phyloP scores from a whole-genome alignment of 2,888 invertebrate genomes.

The Ptilodon capucinus region DNA sequence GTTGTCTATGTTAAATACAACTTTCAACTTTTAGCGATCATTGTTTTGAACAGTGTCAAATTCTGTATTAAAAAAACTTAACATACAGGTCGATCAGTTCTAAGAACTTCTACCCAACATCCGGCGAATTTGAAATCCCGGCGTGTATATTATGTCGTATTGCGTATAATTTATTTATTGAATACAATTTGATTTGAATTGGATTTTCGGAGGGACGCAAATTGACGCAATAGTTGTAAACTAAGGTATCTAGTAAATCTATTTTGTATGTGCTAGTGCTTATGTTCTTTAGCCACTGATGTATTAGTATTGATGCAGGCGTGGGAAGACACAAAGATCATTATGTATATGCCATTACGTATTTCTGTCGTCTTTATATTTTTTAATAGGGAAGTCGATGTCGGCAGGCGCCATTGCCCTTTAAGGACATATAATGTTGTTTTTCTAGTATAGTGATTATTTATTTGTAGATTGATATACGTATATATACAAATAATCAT shows the following conservation, averaged over 20 bases:
- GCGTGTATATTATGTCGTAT: too few relatives aligned
- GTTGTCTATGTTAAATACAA: too few relatives aligned
- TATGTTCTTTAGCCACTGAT: conserved; percentile 1
- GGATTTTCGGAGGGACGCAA: too few relatives aligned
- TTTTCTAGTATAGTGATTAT: conserved; percentile 7
- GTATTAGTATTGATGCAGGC: conserved; percentile 25
- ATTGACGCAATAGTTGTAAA: too few relatives aligned
- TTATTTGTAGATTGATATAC: neutral
- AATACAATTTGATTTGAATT: too few relatives aligned
- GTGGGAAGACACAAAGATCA: conserved; percentile 46
- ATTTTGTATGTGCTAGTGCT: conserved; percentile 21
- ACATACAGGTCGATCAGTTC: too few relatives aligned
- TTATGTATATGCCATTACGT: conserved; percentile 42
- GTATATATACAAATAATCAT: neutral
- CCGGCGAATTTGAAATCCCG: too few relatives aligned
- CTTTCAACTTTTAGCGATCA: too few relatives aligned
- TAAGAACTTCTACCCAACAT: too few relatives aligned
- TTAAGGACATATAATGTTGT: conserved; percentile 6
- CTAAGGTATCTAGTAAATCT: neutral
- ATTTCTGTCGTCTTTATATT: conserved; percentile 32
- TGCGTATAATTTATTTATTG: too few relatives aligned
- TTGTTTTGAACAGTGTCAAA: too few relatives aligned
- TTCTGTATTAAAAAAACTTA: too few relatives aligned
- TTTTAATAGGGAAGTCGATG: conserved; percentile 36
- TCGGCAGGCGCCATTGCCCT: conserved; percentile 18